phyloP scores from a whole-genome alignment of 2,113 vertebrate species.

The Perca fluviatilis region DNA sequence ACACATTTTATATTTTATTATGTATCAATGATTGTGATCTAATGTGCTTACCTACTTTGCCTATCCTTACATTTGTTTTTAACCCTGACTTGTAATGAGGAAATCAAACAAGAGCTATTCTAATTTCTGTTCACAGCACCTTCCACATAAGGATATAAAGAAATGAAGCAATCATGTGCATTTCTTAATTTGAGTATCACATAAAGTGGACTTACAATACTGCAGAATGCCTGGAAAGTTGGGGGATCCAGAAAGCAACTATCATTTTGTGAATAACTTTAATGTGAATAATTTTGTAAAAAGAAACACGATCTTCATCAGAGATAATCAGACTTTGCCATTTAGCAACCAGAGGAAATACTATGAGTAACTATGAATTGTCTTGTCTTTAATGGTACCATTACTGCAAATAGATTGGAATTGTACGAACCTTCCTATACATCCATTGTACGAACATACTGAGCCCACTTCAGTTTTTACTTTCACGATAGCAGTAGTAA shows the following conservation, averaged over 20 bases:
- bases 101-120: not conserved
- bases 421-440: not conserved
- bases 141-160: conserved; percentile 87
- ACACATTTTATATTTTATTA: not conserved
- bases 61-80: not conserved
- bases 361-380: not conserved
- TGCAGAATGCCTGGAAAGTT: not conserved
- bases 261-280: not conserved
- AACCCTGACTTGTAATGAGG: not conserved
- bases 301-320: not conserved
- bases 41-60: not conserved
- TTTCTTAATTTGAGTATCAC: not conserved
- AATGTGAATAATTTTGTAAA: not conserved
- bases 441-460: not conserved
- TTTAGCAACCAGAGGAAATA: not conserved
- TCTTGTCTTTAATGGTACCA: not conserved
- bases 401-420: not conserved
- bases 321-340: not conserved
- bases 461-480: not conserved
- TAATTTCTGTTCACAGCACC: conserved; percentile 77
- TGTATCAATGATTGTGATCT: not conserved
- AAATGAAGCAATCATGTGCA: not conserved
- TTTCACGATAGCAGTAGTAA: not conserved
- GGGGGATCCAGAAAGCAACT: not conserved
- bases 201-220: not conserved